Evolutionary conservation across 2,113 vertebrate genomes (phyloP).

Genomic region (Pygoscelis antarcticus): DNA sequence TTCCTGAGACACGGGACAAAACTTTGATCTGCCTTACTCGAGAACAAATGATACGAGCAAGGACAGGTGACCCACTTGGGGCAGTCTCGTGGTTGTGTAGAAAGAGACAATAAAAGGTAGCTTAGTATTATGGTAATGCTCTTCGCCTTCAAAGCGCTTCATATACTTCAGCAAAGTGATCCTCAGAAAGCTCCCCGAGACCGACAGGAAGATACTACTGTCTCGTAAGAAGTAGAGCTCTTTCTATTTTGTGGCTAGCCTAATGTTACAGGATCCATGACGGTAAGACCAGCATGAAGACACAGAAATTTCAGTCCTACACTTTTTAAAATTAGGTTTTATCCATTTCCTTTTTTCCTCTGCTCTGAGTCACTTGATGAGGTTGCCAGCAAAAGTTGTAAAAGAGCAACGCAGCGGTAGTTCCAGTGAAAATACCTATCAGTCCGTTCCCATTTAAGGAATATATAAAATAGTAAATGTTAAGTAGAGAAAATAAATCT

Average conservation of each 20-base stretch:
- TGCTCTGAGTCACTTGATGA: neutral
- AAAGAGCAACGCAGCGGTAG: neutral
- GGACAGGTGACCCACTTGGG: neutral
- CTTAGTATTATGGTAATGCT: neutral
- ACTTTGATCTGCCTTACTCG: neutral
- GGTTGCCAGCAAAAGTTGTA: neutral
- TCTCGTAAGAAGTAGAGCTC: neutral
- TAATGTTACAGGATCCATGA: neutral
- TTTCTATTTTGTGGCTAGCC: neutral
- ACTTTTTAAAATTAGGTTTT: neutral
- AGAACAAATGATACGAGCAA: neutral
- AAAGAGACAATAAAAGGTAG: neutral
- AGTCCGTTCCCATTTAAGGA: neutral
- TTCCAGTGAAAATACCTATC: neutral
- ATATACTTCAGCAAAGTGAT: neutral
- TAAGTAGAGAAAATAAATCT: slow-evolving; percentile 34
- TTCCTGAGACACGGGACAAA: neutral
- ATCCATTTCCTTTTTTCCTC: neutral
- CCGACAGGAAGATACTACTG: neutral
- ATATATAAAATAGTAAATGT: neutral
- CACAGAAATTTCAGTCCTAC: neutral
- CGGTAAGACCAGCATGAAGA: neutral
- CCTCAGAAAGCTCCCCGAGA: neutral
- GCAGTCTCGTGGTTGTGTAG: neutral
- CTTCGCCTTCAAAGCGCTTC: neutral